Conservation (phyloP, 1,140 invertebrate species). For the Heliconius eleuchia region DNA sequence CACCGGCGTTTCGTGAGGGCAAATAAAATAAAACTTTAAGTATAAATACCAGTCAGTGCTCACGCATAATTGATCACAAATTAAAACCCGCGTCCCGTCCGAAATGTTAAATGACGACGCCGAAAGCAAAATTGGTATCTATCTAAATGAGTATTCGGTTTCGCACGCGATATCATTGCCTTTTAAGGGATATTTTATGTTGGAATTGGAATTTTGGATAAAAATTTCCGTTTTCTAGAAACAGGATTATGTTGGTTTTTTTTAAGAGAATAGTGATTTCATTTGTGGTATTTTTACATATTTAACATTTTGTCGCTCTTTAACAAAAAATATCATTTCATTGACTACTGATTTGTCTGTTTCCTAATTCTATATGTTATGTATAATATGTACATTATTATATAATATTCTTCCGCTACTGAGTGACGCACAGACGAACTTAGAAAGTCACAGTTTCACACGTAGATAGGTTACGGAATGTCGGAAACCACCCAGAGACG, state of each 20-base stretch:
- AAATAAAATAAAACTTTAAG: slow-evolving; percentile 77
- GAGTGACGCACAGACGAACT: too few relatives aligned
- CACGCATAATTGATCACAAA: slow-evolving; percentile 81
- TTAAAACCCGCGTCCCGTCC: slow-evolving; percentile 76
- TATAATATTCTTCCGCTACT: too few relatives aligned
- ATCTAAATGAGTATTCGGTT: slow-evolving; percentile 38
- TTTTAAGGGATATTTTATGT: neutral
- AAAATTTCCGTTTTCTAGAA: neutral
- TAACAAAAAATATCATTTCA: too few relatives aligned
- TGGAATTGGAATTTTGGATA: neutral
- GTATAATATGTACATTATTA: too few relatives aligned
- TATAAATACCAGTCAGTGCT: slow-evolving; percentile 78
- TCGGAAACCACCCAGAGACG: too few relatives aligned
- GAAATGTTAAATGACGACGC: slow-evolving; percentile 71
- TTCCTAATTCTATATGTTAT: too few relatives aligned
- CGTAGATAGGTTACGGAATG: too few relatives aligned
- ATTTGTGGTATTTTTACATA: too few relatives aligned
- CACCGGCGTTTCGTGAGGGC: slow-evolving; percentile 69
- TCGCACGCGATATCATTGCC: slow-evolving; percentile 22
- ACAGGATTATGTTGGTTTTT: neutral
- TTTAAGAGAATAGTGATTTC: neutral
- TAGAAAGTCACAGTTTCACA: too few relatives aligned
- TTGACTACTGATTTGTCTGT: too few relatives aligned
- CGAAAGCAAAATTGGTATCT: slow-evolving; percentile 70
- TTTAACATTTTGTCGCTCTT: too few relatives aligned